A percentile compares a stretch with the other conserved stretches of the same genome.
These are phyloP conservation scores for Lepidothrix coronata DNA, from an alignment of 2,113 vertebrate genomes.

Conservation along the genomic window DNA sequence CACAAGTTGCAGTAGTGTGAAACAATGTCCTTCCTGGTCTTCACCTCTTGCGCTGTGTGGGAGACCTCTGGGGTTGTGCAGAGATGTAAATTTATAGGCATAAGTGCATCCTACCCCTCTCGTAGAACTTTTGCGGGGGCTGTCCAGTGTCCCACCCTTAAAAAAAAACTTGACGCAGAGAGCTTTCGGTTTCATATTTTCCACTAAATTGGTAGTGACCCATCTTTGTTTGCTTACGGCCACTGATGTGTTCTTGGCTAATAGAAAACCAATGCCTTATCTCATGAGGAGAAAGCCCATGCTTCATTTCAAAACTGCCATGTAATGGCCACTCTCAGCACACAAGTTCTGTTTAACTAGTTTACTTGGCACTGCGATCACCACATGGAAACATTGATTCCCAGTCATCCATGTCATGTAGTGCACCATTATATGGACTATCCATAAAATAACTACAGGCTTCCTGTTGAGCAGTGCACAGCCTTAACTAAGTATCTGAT, in stretches of 20 bases:
- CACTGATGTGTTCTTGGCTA: background rate
- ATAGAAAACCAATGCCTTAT: conserved; percentile 26
- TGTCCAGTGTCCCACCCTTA: background rate
- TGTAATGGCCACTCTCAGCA: conserved; percentile 10
- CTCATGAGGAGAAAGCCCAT: conserved; percentile 12
- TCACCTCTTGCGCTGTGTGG: accelerated
- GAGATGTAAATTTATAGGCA: background rate
- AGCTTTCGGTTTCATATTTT: conserved; percentile 57
- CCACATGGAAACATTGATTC: background rate
- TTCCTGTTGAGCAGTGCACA: background rate
- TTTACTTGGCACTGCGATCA: background rate
- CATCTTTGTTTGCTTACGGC: conserved; percentile 50
- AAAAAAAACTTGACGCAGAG: background rate
- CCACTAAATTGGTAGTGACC: conserved; percentile 36
- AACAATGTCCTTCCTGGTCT: background rate
- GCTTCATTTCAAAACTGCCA: conserved; percentile 29
- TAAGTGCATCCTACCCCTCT: background rate
- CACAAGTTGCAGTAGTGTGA: background rate
- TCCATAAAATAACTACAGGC: background rate
- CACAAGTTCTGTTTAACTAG: conserved; percentile 32
- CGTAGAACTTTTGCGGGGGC: background rate
- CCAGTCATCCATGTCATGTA: background rate
- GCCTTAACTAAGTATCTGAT: background rate
- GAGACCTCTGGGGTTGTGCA: accelerated
- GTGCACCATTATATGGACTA: background rate